Evolutionary conservation across 2,113 vertebrate genomes (phyloP).

Genomic region (Mormyrus lacerda): DNA sequence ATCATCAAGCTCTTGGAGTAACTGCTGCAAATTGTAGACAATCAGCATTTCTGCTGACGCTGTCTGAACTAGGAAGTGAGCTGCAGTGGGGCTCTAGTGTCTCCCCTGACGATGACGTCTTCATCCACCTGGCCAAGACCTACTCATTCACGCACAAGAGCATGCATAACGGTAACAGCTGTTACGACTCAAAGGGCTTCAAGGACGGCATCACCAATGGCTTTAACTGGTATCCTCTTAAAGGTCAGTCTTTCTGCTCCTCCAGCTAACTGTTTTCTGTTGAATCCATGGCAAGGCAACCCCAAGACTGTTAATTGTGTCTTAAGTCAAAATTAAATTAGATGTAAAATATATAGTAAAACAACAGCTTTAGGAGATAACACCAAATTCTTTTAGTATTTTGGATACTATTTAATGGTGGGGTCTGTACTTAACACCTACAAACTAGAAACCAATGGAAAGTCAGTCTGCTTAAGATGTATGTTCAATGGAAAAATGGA

Average conservation of each 20-base stretch:
- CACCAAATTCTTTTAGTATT: neutral
- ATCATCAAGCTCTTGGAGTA: neutral
- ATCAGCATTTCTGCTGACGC: neutral
- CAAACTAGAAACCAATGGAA: neutral
- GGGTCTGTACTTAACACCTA: neutral
- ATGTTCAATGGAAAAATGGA: neutral
- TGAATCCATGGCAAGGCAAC: too few species aligned
- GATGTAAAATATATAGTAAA: neutral
- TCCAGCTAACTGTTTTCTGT: neutral
- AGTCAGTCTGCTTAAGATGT: neutral
- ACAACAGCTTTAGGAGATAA: neutral
- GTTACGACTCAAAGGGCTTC: conserved; percentile 56
- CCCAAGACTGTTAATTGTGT: too few species aligned
- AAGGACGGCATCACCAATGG: conserved; percentile 78
- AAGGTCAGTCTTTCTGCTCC: conserved; percentile 57
- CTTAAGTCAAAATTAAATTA: neutral
- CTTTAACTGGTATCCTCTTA: conserved; percentile 76
- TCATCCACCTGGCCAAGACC: conserved; percentile 75
- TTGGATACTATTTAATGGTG: neutral
- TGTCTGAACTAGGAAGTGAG: conserved; percentile 44
- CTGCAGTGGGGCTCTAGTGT: conserved; percentile 54
- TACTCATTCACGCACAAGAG: conserved; percentile 71
- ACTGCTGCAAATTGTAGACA: neutral
- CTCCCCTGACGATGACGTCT: conserved; percentile 80
- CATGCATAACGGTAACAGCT: conserved; percentile 65